These are phyloP conservation scores for Diploptera punctata DNA, from an alignment of 2,888 invertebrate genomes.

Conservation along the genomic window DNA sequence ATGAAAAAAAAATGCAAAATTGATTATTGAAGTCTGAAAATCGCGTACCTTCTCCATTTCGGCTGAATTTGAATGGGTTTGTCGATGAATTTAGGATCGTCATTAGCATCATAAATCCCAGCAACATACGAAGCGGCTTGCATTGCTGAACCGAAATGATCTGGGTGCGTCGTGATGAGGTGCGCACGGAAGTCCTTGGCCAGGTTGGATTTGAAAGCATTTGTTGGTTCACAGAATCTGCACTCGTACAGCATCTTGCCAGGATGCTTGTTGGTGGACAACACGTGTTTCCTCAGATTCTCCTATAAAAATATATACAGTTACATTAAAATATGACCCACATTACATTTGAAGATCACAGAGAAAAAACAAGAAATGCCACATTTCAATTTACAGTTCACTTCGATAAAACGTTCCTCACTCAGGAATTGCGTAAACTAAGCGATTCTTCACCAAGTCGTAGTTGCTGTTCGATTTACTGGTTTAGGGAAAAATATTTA, in stretches of 20 bases:
- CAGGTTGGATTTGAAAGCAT: slow-evolving; percentile 65
- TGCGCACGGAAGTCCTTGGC: slow-evolving; percentile 73
- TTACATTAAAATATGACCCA: not conserved
- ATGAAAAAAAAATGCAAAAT: too few species aligned
- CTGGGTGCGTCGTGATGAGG: slow-evolving; percentile 63
- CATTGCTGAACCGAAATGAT: slow-evolving; percentile 58
- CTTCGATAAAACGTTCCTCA: too few species aligned
- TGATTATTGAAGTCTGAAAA: too few species aligned
- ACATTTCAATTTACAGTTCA: too few species aligned
- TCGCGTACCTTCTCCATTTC: slow-evolving; percentile 28
- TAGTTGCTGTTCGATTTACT: too few species aligned
- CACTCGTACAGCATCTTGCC: slow-evolving; percentile 83
- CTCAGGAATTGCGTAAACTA: too few species aligned
- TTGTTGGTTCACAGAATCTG: slow-evolving; percentile 61
- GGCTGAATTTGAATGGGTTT: slow-evolving; percentile 34
- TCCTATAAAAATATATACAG: slow-evolving; percentile 64
- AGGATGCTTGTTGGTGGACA: slow-evolving; percentile 78
- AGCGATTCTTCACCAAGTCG: too few species aligned
- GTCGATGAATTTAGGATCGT: slow-evolving; percentile 47
- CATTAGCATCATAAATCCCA: slow-evolving; percentile 56
- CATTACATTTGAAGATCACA: too few species aligned
- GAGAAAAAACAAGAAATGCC: too few species aligned
- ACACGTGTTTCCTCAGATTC: slow-evolving; percentile 86
- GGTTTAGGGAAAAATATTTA: too few species aligned
- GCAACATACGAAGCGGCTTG: slow-evolving; percentile 61